Percentiles rank a stretch among this genome's conserved stretches.
Conservation (phyloP, 2,113 vertebrate genomes). For the Sisor rabdophorus region DNA sequence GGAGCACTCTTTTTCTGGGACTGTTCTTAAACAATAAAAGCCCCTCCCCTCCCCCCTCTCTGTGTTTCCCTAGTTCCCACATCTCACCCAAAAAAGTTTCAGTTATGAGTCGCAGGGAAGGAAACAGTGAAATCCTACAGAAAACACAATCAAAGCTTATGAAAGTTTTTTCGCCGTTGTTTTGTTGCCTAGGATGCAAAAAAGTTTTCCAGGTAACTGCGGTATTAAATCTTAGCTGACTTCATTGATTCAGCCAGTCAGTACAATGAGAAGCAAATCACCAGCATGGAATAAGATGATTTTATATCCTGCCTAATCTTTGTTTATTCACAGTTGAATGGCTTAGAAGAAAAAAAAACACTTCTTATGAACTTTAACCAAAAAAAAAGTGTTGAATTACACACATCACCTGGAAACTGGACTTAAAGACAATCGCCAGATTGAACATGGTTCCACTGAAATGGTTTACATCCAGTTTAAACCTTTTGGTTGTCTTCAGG, state of each 20-base stretch:
- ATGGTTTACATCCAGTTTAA: too few relatives aligned
- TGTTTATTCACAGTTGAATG: constrained; percentile 9
- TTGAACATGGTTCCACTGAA: too few relatives aligned
- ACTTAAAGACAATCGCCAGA: too few relatives aligned
- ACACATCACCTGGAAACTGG: too few relatives aligned
- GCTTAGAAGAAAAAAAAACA: neutral
- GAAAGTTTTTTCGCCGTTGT: neutral
- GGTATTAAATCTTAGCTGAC: neutral
- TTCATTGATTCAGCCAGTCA: neutral
- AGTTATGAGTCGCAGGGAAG: constrained; percentile 1
- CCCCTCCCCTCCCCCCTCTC: neutral
- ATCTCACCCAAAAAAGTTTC: constrained; percentile 16
- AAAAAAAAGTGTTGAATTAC: neutral
- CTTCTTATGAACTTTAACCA: neutral
- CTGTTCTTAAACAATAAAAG: constrained; percentile 40
- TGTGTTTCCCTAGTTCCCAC: constrained; percentile 25
- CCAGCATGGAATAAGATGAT: neutral
- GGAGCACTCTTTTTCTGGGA: constrained; percentile 35
- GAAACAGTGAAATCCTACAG: constrained; percentile 1
- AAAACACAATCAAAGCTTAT: neutral
- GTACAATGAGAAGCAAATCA: neutral
- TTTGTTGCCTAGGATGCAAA: neutral
- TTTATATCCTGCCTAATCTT: neutral
- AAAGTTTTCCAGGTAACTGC: neutral
- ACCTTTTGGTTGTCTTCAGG: too few relatives aligned